Conservation (phyloP, 2,113 vertebrate species). For the Trematocara unimaculatum region DNA sequence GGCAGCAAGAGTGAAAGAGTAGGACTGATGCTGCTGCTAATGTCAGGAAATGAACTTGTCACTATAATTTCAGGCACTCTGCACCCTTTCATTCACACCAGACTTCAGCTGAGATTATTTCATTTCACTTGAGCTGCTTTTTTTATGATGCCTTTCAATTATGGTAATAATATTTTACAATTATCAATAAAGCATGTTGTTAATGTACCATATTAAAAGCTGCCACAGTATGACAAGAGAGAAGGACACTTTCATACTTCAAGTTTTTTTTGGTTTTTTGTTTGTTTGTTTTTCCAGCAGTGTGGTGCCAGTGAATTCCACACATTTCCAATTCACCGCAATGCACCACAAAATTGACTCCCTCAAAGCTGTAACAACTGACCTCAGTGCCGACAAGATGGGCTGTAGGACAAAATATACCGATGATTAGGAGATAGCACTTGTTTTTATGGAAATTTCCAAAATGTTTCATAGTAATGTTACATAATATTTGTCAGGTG, state of each 20-base stretch:
- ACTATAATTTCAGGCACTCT: conserved; percentile 9
- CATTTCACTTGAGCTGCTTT: background rate
- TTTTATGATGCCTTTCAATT: conserved; percentile 36
- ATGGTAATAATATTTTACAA: conserved; percentile 26
- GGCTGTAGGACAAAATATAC: background rate
- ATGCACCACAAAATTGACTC: background rate
- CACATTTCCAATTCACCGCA: background rate
- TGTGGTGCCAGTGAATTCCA: background rate
- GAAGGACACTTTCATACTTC: background rate
- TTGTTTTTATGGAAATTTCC: background rate
- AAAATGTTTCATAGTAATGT: background rate
- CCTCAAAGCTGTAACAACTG: background rate
- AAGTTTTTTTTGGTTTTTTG: background rate
- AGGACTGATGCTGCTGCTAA: background rate
- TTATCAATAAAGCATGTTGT: conserved; percentile 8
- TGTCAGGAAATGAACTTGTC: conserved; percentile 52
- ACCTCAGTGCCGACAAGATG: background rate
- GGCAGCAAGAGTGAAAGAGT: conserved; percentile 19
- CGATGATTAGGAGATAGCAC: background rate
- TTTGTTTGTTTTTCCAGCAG: background rate
- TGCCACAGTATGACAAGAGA: background rate
- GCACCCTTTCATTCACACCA: background rate
- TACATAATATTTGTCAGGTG: background rate
- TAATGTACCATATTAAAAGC: background rate
- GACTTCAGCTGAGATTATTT: conserved; percentile 23